These are phyloP conservation scores for Gadopsis bispinosus DNA, from an alignment of 2,797 vertebrate genomes.

Conservation along the genomic window DNA sequence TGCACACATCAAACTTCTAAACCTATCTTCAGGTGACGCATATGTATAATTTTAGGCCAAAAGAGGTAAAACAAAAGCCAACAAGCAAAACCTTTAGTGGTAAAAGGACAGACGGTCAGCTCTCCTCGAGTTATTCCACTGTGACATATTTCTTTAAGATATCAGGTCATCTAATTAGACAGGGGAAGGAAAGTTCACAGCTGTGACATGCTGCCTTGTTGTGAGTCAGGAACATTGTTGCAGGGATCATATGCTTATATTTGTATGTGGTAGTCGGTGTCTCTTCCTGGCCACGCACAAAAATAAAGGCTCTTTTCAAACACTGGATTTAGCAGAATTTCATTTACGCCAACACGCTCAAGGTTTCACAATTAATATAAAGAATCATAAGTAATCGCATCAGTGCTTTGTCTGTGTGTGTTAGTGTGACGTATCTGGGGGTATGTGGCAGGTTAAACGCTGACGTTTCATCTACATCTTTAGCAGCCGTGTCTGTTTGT, in stretches of 20 bases:
- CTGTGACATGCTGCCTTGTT: slow-evolving; percentile 72
- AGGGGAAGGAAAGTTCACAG: slow-evolving; percentile 79
- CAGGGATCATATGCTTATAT: slow-evolving; percentile 70
- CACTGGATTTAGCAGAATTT: slow-evolving; percentile 36
- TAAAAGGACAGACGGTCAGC: slow-evolving; percentile 60
- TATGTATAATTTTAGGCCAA: slow-evolving; percentile 25
- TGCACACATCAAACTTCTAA: background rate
- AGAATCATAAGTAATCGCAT: slow-evolving; percentile 10
- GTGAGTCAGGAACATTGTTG: slow-evolving; percentile 72
- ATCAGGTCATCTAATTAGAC: slow-evolving; percentile 81
- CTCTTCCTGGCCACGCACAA: slow-evolving; percentile 49
- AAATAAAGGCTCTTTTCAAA: slow-evolving; percentile 36
- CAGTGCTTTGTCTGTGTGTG: slow-evolving; percentile 3
- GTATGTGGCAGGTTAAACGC: slow-evolving; percentile 13
- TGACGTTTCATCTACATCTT: slow-evolving; percentile 33
- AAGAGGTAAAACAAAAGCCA: slow-evolving; percentile 36
- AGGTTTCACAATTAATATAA: slow-evolving; percentile 17
- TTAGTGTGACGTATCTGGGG: slow-evolving; percentile 3
- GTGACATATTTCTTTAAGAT: slow-evolving; percentile 71
- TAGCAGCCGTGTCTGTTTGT: slow-evolving; percentile 31
- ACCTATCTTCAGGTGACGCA: slow-evolving; percentile 16
- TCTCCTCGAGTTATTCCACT: slow-evolving; percentile 52
- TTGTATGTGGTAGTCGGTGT: slow-evolving; percentile 54
- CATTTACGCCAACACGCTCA: slow-evolving; percentile 15
- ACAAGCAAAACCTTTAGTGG: slow-evolving; percentile 35